These are phyloP conservation scores for Pheosia tremula DNA, from an alignment of 2,888 invertebrate genomes.

Conservation along the genomic window DNA sequence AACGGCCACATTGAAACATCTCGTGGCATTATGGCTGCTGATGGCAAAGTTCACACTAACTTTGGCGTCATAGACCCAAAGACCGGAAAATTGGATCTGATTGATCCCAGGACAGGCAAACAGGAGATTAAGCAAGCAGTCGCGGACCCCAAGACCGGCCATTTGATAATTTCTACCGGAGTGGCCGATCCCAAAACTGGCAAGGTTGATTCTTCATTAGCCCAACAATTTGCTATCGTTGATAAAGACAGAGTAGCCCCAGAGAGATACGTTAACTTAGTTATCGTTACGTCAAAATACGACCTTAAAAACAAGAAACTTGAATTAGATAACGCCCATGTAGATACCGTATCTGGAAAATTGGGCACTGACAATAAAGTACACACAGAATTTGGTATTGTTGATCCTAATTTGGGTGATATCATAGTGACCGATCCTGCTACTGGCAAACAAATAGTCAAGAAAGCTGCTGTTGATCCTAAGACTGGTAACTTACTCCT, in stretches of 20 bases:
- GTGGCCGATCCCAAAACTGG: slow-evolving; percentile 84
- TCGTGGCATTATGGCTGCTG: slow-evolving; percentile 66
- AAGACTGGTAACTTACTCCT: slow-evolving; percentile 84
- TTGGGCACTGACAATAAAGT: slow-evolving; percentile 74
- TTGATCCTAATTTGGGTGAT: slow-evolving; percentile 83
- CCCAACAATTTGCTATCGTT: slow-evolving; percentile 79
- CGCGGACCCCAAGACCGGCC: slow-evolving; percentile 83
- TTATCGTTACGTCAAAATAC: slow-evolving; percentile 80
- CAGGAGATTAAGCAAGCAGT: slow-evolving; percentile 84
- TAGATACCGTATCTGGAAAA: slow-evolving; percentile 62
- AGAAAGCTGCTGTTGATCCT: slow-evolving; percentile 86
- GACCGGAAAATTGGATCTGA: slow-evolving; percentile 82
- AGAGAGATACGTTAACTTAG: slow-evolving; percentile 72
- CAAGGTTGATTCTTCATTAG: slow-evolving; percentile 79
- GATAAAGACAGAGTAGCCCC: slow-evolving; percentile 61
- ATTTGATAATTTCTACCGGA: slow-evolving; percentile 81
- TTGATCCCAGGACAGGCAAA: slow-evolving; percentile 82
- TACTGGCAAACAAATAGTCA: slow-evolving; percentile 84
- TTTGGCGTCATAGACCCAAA: slow-evolving; percentile 82
- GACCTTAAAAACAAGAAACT: slow-evolving; percentile 76
- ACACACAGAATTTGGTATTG: slow-evolving; percentile 81
- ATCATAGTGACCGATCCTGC: slow-evolving; percentile 81
- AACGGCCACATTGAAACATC: slow-evolving; percentile 80
- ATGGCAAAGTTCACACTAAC: slow-evolving; percentile 80
- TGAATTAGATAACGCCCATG: slow-evolving; percentile 72